phyloP scores from a whole-genome alignment of 2,797 vertebrate genomes.

The Glossophaga mutica region DNA sequence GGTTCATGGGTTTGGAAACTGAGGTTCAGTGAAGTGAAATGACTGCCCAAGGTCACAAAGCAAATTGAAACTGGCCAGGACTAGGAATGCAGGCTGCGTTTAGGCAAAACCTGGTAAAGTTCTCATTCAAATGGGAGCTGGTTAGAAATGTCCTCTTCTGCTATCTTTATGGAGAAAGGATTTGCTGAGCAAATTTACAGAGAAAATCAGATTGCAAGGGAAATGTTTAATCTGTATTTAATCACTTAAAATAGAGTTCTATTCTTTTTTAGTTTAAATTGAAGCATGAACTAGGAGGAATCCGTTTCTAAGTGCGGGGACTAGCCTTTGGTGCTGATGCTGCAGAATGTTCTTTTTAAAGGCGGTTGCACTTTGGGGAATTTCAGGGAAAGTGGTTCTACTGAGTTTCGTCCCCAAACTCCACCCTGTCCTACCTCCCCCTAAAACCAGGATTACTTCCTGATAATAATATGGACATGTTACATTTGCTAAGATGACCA shows the following conservation, averaged over 20 bases:
- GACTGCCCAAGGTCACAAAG: constrained; percentile 37
- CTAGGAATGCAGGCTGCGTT: background rate
- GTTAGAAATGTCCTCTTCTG: constrained; percentile 45
- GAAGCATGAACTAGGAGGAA: constrained; percentile 14
- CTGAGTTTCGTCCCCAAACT: background rate
- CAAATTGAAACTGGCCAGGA: constrained; percentile 13
- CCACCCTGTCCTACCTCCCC: background rate
- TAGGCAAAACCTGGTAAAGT: constrained; percentile 29
- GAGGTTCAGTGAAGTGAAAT: background rate
- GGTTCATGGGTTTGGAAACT: background rate
- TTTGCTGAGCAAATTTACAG: constrained; percentile 71
- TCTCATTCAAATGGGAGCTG: constrained; percentile 6
- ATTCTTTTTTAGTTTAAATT: constrained; percentile 60
- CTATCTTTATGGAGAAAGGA: constrained; percentile 60
- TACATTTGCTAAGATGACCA: background rate
- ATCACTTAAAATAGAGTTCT: constrained; percentile 65
- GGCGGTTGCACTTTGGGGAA: background rate
- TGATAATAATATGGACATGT: background rate
- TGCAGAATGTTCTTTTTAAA: background rate
- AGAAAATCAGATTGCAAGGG: constrained; percentile 57
- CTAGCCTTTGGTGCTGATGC: background rate
- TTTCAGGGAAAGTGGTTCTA: background rate
- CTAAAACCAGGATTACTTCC: background rate
- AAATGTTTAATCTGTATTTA: constrained; percentile 69
- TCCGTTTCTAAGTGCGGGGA: background rate